phyloP scores from a whole-genome alignment of 1,140 invertebrate genomes.

The Tetramorium parvispinum region DNA sequence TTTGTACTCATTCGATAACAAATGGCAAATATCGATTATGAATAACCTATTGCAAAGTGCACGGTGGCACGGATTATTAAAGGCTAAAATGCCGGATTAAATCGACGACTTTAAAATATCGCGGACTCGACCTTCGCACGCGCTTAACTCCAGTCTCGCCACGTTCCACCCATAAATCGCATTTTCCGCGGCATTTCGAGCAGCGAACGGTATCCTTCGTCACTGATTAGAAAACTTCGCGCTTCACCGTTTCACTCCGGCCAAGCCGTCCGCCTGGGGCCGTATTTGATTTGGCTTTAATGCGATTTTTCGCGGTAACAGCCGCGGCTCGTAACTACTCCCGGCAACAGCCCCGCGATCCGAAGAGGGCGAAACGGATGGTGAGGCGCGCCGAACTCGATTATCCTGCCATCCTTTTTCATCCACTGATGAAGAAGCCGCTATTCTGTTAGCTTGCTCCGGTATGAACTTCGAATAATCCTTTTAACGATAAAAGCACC shows the following conservation, averaged over 20 bases:
- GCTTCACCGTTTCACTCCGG: not conserved
- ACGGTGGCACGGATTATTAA: not conserved
- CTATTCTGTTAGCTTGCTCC: not conserved
- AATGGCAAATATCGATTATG: not conserved
- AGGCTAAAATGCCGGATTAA: not conserved
- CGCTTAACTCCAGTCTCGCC: conserved; percentile 11
- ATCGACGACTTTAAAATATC: not conserved
- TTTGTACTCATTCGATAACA: not conserved
- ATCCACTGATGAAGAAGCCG: not conserved
- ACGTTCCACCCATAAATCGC: conserved; percentile 41
- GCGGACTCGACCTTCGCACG: not conserved
- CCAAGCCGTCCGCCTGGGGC: not conserved
- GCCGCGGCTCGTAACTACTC: conserved; percentile 50
- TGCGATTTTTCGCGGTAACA: conserved; percentile 57
- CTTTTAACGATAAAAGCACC: conserved; percentile 36
- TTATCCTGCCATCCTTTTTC: conserved; percentile 42
- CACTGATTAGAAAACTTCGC: conserved; percentile 53
- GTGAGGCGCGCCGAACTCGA: conserved; percentile 47
- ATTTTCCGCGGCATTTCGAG: conserved; percentile 16
- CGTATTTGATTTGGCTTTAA: conserved; percentile 68
- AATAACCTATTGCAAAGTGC: not conserved
- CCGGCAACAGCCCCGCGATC: conserved; percentile 10
- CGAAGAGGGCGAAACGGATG: conserved; percentile 21
- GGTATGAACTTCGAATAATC: conserved; percentile 49
- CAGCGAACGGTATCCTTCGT: not conserved